phyloP scores from a whole-genome alignment of 2,113 vertebrate species.

The Panurus biarmicus region DNA sequence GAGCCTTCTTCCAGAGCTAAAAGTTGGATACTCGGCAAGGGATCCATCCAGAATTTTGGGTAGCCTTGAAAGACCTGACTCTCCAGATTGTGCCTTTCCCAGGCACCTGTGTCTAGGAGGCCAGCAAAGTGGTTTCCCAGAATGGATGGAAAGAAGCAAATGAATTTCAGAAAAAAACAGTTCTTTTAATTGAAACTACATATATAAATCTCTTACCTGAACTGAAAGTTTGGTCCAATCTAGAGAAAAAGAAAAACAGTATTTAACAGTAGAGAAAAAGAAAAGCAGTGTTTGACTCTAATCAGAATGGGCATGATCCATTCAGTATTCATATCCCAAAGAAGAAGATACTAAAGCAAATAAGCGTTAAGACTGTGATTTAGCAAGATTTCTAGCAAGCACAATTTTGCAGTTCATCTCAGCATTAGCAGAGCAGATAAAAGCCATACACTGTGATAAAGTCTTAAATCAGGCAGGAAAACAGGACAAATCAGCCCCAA shows the following conservation, averaged over 20 bases:
- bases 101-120: background rate
- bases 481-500: background rate
- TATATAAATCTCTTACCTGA: background rate
- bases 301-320: background rate
- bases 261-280: background rate
- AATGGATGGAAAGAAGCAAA: background rate
- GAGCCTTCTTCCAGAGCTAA: background rate
- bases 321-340: background rate
- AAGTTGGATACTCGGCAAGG: background rate
- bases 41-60: background rate
- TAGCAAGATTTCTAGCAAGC: background rate
- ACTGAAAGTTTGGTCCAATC: background rate
- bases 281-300: background rate
- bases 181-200: background rate
- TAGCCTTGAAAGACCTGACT: background rate
- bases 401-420: background rate
- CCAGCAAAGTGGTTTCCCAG: background rate
- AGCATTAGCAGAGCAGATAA: accelerated
- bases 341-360: background rate
- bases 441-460: background rate
- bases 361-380: background rate
- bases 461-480: background rate
- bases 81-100: background rate
- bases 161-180: background rate
- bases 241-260: background rate